Evolutionary conservation across 2,797 vertebrate species (phyloP).

Genomic region (Tragopan temminckii): DNA sequence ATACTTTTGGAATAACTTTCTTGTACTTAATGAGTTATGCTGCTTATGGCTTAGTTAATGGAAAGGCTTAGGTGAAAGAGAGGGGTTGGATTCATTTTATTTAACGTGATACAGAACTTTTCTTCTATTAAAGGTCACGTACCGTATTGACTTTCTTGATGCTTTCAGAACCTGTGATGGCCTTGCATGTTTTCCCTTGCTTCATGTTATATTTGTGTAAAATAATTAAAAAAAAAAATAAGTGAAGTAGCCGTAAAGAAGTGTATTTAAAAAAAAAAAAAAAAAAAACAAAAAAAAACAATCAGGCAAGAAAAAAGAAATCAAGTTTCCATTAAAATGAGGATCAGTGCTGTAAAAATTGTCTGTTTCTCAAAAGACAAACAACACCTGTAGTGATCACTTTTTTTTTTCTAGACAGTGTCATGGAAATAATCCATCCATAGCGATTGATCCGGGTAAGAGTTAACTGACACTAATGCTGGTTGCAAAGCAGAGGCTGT

Average conservation of each 20-base stretch:
- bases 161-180: not conserved
- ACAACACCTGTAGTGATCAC: not conserved
- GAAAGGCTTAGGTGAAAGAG: not conserved
- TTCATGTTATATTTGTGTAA: not conserved
- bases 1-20: not conserved
- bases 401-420: not conserved
- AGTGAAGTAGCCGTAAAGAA: too few relatives aligned
- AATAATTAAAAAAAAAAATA: too few relatives aligned
- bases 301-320: too few relatives aligned
- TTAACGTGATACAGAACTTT: not conserved
- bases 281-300: too few relatives aligned
- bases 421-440: accelerated
- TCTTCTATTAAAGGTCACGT: not conserved
- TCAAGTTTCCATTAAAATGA: not conserved
- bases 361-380: not conserved
- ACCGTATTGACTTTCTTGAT: not conserved
- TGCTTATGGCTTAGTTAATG: not conserved
- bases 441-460: not conserved
- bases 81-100: not conserved
- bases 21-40: not conserved
- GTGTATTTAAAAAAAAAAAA: too few relatives aligned
- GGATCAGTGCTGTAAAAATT: not conserved
- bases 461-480: not conserved
- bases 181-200: not conserved
- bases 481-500: not conserved